A percentile compares a stretch with the other conserved stretches of the same genome.
phyloP scores from a whole-genome alignment of 2,888 invertebrate genomes.

The Ecliptopera silaceata region DNA sequence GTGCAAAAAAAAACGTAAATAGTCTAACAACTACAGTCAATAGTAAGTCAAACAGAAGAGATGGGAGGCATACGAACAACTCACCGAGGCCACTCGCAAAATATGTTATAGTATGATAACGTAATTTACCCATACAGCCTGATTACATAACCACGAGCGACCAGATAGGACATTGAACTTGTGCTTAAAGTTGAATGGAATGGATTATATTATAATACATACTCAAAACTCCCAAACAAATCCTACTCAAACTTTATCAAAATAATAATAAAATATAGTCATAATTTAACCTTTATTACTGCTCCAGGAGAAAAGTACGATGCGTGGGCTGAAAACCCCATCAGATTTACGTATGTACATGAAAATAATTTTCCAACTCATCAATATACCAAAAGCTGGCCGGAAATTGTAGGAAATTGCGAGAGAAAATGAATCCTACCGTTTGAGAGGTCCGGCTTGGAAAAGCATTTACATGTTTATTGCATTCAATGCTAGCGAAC shows the following conservation, averaged over 20 bases:
- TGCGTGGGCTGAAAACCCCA: constrained; percentile 6
- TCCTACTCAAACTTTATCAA: background rate
- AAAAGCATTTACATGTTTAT: constrained; percentile 42
- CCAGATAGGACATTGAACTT: constrained; percentile 71
- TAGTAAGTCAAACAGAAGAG: constrained; percentile 40
- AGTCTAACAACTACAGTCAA: constrained; percentile 38
- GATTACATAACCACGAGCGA: constrained; percentile 59
- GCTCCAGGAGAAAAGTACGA: background rate
- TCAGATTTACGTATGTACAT: constrained; percentile 34
- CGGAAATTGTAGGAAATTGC: constrained; percentile 84
- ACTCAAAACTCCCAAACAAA: background rate
- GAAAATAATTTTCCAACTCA: constrained; percentile 74
- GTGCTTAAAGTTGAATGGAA: constrained; percentile 64
- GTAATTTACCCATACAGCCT: constrained; percentile 46
- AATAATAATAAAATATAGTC: background rate
- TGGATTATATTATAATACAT: background rate
- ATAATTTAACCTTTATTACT: background rate
- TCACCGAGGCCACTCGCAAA: constrained; percentile 1
- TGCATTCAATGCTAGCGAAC: constrained; percentile 20
- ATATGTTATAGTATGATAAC: constrained; percentile 38
- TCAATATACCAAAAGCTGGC: constrained; percentile 71
- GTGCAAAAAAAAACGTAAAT: constrained; percentile 33
- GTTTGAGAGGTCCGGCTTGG: constrained; percentile 66
- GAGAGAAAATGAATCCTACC: constrained; percentile 80
- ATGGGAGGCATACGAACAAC: constrained; percentile 43